phyloP scores from a whole-genome alignment of 2,113 vertebrate species.

The Corythoichthys haematopterus region DNA sequence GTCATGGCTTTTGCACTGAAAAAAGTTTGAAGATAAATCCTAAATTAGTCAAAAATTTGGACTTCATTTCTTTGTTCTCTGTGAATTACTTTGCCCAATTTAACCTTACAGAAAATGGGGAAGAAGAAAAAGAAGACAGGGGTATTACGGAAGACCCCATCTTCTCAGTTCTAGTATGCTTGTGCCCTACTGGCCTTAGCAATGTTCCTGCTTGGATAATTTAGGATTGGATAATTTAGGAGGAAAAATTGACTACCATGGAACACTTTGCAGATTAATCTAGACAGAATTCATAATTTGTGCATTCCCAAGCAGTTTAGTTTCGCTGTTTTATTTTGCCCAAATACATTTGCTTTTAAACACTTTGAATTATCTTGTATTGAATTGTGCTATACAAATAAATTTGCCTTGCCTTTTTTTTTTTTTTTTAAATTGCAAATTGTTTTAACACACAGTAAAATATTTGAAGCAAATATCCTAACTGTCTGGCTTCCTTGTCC shows the following conservation, averaged over 20 bases:
- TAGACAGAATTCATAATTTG: not conserved
- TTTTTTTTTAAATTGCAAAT: too few species aligned
- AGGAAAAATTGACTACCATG: not conserved
- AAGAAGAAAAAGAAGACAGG: not conserved
- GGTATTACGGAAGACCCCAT: not conserved
- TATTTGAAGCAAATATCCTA: too few species aligned
- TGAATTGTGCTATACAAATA: too few species aligned
- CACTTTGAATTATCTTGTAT: too few species aligned
- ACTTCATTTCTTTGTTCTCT: too few species aligned
- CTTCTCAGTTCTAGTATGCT: not conserved
- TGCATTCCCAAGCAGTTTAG: not conserved
- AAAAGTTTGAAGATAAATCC: not conserved
- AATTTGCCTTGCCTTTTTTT: too few species aligned
- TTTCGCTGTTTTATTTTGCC: not conserved
- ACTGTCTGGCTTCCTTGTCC: too few species aligned
- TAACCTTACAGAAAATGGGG: not conserved
- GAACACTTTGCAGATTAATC: not conserved
- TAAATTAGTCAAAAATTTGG: not conserved
- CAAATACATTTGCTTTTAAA: not conserved
- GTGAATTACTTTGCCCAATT: not conserved
- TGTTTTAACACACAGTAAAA: too few species aligned
- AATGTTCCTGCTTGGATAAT: not conserved
- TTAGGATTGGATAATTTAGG: not conserved
- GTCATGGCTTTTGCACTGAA: not conserved
- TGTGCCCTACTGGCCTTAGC: not conserved